Evolutionary conservation across 1,140 invertebrate species (phyloP), one percentile per base, ranked within the genome.

Genomic region (Atta cephalotes): DNA sequence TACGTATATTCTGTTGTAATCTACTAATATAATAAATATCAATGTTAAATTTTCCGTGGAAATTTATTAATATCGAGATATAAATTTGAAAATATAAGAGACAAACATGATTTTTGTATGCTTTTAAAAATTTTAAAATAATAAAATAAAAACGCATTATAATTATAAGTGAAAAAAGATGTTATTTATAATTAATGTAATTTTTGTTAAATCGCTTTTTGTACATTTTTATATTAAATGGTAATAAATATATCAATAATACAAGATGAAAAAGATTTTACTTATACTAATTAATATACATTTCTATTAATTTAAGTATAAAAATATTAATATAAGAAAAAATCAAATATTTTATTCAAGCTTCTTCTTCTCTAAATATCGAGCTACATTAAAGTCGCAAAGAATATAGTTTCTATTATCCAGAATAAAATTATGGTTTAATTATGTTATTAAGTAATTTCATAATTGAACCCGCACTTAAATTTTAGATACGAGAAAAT

Each of bases 361-460:
- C 14, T 78, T 62, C 58, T 45, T 14, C 49, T 39, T 31, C 0
- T 49, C 21, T 31, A 39, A 25, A 25, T 25, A 1, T 4, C n/a
- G 35, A 56, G 16, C 9, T 56, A 71, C 65, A 58, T 81, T 45
- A 58, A 7, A 53, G 35, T 12, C 21, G 35, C 35, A 60, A 81
- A 35, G 0, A 60, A 6, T 63, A 71, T 53, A 31, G 79, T 71
- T 81, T 71, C 31, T 71, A 60, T 81, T 81, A 81, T 81, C 14
- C 66, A 4, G 31, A 49, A 45, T 31, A 21, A 14, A 81, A 53
- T 81, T 71, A 28, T 6, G 35, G 53, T 21, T 82, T 82, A 82
- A 82, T 74, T 49, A 53, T 18, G 56, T 58, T 74, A 82, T 49
- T 49, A 74, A 82, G 53, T 74, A 74, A 60, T 25, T 72, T 51